These are phyloP conservation scores for Drosophila longiperda DNA, from an alignment of 2,888 invertebrate species.

Conservation along the genomic window DNA sequence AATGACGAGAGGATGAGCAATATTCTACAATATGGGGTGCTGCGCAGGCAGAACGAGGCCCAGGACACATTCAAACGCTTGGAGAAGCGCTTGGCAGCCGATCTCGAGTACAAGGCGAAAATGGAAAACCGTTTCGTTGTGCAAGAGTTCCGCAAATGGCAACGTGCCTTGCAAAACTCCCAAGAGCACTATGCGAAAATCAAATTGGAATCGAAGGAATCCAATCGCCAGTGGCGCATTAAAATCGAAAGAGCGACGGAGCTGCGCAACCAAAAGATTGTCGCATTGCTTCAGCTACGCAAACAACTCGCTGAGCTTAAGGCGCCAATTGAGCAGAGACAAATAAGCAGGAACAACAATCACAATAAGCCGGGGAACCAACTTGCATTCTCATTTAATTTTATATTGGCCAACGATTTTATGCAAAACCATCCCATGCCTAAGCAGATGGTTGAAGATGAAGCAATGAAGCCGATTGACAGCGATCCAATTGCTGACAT, in stretches of 20 bases:
- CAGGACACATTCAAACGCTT: conserved; percentile 22
- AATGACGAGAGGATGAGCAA: conserved; percentile 13
- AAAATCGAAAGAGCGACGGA: conserved; percentile 23
- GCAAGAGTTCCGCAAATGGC: conserved; percentile 30
- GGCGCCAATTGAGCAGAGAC: background rate
- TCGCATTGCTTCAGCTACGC: conserved; percentile 13
- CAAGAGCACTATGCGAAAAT: background rate
- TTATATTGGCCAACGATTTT: conserved; percentile 39
- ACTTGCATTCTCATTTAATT: background rate
- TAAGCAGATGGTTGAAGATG: background rate
- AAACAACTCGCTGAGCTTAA: conserved; percentile 1
- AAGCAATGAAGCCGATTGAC: background rate
- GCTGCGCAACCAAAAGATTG: conserved; percentile 27
- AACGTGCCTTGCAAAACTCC: background rate
- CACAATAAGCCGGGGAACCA: background rate
- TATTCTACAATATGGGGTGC: conserved; percentile 4
- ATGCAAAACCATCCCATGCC: background rate
- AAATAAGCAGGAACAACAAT: background rate
- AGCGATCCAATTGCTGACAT: background rate
- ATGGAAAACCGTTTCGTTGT: conserved; percentile 39
- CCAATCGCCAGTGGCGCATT: conserved; percentile 1
- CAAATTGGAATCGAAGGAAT: background rate
- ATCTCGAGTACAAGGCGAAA: background rate
- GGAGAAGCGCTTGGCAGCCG: background rate
- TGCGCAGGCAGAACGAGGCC: conserved; percentile 33